phyloP scores from a whole-genome alignment of 2,888 invertebrate genomes.

The Platycnemis pennipes region DNA sequence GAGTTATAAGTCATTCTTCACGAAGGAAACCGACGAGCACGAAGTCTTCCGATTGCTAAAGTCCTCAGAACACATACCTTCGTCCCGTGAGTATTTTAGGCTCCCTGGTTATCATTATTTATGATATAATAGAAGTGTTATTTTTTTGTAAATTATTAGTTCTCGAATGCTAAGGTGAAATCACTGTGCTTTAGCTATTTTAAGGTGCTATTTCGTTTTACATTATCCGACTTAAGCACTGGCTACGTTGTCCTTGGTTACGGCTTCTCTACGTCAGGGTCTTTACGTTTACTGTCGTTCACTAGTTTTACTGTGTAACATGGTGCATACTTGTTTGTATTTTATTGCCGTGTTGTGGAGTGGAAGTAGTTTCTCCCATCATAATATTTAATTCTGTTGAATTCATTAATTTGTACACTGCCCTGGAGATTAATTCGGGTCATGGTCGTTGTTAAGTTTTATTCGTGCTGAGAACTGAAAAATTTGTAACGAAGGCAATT shows the following conservation, averaged over 20 bases:
- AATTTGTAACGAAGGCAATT: too few relatives aligned
- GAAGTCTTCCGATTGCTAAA: constrained; percentile 68
- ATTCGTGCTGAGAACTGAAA: too few relatives aligned
- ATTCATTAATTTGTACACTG: too few relatives aligned
- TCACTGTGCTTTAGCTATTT: not conserved
- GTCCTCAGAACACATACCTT: constrained; percentile 66
- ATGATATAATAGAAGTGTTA: not conserved
- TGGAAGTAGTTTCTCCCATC: too few relatives aligned
- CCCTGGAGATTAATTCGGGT: too few relatives aligned
- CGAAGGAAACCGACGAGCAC: constrained; percentile 56
- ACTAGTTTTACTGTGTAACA: too few relatives aligned
- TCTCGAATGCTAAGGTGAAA: not conserved
- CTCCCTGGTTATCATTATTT: not conserved
- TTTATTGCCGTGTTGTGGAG: too few relatives aligned
- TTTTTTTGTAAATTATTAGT: not conserved
- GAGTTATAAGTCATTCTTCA: constrained; percentile 10
- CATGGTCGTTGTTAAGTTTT: too few relatives aligned
- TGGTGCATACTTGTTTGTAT: too few relatives aligned
- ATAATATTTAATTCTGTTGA: too few relatives aligned
- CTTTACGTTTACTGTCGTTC: not conserved
- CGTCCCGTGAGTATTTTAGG: constrained; percentile 68
- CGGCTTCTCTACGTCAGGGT: constrained; percentile 32
- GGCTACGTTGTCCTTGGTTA: constrained; percentile 54
- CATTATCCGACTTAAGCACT: not conserved
- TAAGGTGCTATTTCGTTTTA: not conserved